These are phyloP conservation scores for Lepidostoma basale DNA, from an alignment of 1,140 invertebrate species.

Conservation along the genomic window DNA sequence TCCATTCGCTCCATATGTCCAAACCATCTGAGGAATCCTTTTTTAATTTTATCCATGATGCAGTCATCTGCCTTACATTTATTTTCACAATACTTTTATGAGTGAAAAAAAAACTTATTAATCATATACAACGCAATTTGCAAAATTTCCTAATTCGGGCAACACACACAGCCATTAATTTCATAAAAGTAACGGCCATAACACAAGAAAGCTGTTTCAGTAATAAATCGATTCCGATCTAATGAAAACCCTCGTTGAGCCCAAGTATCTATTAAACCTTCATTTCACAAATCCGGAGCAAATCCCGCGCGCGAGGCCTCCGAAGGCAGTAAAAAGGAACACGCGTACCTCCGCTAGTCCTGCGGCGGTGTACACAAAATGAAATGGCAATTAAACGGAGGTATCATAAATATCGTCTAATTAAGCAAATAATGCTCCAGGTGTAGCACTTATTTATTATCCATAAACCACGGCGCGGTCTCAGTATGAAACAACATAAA, in stretches of 20 bases:
- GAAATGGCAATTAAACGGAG: slow-evolving; percentile 43
- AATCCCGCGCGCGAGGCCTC: neutral
- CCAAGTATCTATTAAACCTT: slow-evolving; percentile 17
- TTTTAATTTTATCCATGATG: no score
- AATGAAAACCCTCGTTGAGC: slow-evolving; percentile 18
- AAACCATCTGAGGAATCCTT: no score
- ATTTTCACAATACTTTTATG: no score
- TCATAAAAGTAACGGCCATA: no score
- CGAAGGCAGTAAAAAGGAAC: slow-evolving; percentile 26
- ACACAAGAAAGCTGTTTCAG: neutral
- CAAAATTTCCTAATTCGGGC: no score
- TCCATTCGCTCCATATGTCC: no score
- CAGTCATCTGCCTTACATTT: no score
- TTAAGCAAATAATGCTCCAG: slow-evolving; percentile 45
- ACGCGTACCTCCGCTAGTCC: slow-evolving; percentile 12
- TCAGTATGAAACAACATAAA: slow-evolving; percentile 43
- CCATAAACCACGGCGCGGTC: slow-evolving; percentile 43
- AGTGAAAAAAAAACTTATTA: no score
- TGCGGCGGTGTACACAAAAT: slow-evolving; percentile 39
- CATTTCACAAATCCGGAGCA: slow-evolving; percentile 6
- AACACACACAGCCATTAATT: no score
- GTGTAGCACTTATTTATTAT: slow-evolving; percentile 45
- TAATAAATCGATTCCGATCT: slow-evolving; percentile 20
- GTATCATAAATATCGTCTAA: slow-evolving; percentile 45
- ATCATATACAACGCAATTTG: no score